Evolutionary conservation across 2,888 invertebrate species (phyloP).

Genomic region (Eupithecia vulgata): DNA sequence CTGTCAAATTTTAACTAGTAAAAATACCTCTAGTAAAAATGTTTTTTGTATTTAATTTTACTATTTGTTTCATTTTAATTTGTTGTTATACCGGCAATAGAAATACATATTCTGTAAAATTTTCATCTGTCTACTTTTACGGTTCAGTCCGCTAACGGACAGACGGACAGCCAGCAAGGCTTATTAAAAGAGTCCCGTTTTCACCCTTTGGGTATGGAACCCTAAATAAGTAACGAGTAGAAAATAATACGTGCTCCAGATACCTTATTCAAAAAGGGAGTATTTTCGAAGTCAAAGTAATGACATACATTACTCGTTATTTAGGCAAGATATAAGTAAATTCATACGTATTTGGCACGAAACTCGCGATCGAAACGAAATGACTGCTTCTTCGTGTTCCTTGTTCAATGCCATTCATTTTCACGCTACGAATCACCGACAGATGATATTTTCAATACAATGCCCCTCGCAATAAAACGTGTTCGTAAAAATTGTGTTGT

Average conservation of each 20-base stretch:
- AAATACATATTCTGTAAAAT: too few relatives aligned
- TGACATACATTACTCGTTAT: conserved; percentile 11
- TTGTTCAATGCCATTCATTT: conserved; percentile 32
- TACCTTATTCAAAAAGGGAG: background rate
- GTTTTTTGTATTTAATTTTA: too few relatives aligned
- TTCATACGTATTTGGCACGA: conserved; percentile 26
- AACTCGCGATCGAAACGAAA: conserved; percentile 26
- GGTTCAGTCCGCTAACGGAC: too few relatives aligned
- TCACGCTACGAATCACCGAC: conserved; percentile 37
- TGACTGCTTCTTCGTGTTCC: conserved; percentile 30
- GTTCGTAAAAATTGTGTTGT: conserved; percentile 32
- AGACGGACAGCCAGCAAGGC: too few relatives aligned
- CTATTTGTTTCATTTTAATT: too few relatives aligned
- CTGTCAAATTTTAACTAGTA: too few relatives aligned
- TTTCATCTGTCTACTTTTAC: too few relatives aligned
- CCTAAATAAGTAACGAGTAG: background rate
- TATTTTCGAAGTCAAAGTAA: background rate
- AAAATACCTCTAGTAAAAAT: too few relatives aligned
- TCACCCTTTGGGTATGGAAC: too few relatives aligned
- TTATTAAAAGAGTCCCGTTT: too few relatives aligned
- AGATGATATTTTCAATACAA: conserved; percentile 40
- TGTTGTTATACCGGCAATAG: too few relatives aligned
- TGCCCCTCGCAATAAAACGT: conserved; percentile 26
- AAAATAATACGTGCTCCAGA: background rate
- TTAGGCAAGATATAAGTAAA: conserved; percentile 25